Base-by-base conservation (phyloP, 2,797 vertebrate genomes). In the Manis pentadactyla region DNA sequence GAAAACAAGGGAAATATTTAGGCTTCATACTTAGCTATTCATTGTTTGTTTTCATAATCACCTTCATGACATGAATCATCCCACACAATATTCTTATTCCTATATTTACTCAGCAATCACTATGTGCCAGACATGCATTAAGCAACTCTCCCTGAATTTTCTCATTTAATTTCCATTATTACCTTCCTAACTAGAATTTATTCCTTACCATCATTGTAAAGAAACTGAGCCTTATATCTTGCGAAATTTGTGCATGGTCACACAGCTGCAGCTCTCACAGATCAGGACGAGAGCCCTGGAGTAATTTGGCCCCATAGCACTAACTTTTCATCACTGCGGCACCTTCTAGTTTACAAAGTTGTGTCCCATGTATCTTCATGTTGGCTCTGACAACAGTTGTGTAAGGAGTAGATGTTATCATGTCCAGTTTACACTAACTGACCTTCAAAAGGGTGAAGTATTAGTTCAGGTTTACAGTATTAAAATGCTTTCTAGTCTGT, bases 1-100 rank as follows among this genome's bases (percentile, higher is more conserved):
- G 75, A 93, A 93, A 79, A 94, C 42, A 66, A 63, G 37, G 63
- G n/a, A 66, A n/a, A 74, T 13, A 69, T 87, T 96, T 90, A 95
- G 93, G 71, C 61, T 63, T 90, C 13, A 63, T 61, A 69, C 53
- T 69, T 27, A 90, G 34, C 21, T 77, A 81, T 79, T 96, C 71
- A 85, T 37, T 87, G 66, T 63, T 95, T 87, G 83, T 83, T 91
- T 87, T 64, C 55, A 37, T 53, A 87, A 66, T 51, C 46, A 39
- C 68, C n/a, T 86, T 68, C 15, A 18, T 37, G 39, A 64, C 31
- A 81, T 51, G 59, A 87, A 73, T 77, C 27, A 75, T 64, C 25
- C 27, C 64, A 89, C 18, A 57, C 25, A 53, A 57, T 64, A 90
- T 23, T 64, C n/a, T 78, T 77, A 4, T 57, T 78, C 19, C 87